Percentiles rank a stretch among this genome's conserved stretches.
These are phyloP conservation scores for Gobionotothen gibberifrons DNA, from an alignment of 2,797 vertebrate genomes.

Conservation along the genomic window DNA sequence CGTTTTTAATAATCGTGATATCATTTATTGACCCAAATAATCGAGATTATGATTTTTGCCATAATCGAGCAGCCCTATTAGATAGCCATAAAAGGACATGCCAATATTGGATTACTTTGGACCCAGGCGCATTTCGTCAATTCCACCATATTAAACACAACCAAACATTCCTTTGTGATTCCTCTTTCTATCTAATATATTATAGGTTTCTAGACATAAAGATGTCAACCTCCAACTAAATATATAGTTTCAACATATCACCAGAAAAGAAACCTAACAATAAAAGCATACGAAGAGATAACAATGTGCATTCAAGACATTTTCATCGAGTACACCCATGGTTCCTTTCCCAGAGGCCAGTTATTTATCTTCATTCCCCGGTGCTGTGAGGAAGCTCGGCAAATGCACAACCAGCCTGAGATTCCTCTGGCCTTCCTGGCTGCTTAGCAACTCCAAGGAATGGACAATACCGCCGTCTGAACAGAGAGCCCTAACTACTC, in stretches of 20 bases:
- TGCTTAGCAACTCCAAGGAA: constrained; percentile 83
- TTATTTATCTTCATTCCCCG: constrained; percentile 62
- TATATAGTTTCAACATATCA: background rate
- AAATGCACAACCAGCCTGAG: constrained; percentile 67
- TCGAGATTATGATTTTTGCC: no score
- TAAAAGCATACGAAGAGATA: background rate
- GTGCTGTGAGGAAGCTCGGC: constrained; percentile 52
- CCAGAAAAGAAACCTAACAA: background rate
- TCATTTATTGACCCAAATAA: no score
- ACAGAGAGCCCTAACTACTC: constrained; percentile 56
- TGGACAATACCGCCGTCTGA: constrained; percentile 73
- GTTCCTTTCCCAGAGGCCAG: constrained; percentile 44
- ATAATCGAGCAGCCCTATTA: no score
- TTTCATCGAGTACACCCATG: constrained; percentile 15
- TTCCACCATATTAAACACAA: background rate
- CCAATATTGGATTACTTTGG: background rate
- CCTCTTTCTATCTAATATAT: background rate
- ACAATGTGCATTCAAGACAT: background rate
- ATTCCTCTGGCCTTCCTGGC: constrained; percentile 77
- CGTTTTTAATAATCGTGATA: no score
- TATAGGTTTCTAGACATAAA: background rate
- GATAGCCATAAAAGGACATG: background rate
- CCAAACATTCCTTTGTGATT: background rate
- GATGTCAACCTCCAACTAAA: background rate
- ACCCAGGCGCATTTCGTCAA: background rate